Conservation (phyloP, 30 jellyfish, hydroid and myxozoan species). For the Aurelia coerulea region DNA sequence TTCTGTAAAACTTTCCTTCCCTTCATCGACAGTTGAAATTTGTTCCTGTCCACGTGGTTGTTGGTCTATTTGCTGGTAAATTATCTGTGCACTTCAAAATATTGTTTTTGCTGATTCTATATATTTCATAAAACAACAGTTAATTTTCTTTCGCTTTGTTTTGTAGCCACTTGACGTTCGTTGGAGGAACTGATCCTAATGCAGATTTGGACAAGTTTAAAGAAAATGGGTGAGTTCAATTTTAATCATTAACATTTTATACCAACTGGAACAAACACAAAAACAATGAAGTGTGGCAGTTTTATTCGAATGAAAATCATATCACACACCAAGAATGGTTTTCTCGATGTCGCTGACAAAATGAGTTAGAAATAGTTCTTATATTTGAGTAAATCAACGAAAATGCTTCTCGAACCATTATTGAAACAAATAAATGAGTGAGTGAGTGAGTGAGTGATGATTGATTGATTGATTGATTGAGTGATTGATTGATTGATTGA, state of each 20-base stretch:
- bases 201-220: slow-evolving; percentile 58
- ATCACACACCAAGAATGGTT: not conserved
- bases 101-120: not conserved
- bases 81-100: not conserved
- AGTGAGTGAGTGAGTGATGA: no score
- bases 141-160: not conserved
- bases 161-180: slow-evolving; percentile 63
- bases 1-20: no score
- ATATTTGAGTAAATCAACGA: not conserved
- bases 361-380: not conserved
- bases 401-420: not conserved
- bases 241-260: not conserved
- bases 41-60: not conserved
- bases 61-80: not conserved
- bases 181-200: slow-evolving; percentile 88
- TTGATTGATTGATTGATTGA: no score
- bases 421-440: not conserved
- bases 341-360: not conserved
- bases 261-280: not conserved
- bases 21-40: no score
- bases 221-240: slow-evolving; percentile 74
- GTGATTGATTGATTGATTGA: no score
- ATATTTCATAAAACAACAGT: not conserved
- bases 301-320: no score
- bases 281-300: not conserved